Percentiles rank a stretch among this genome's conserved stretches.
phyloP scores from a whole-genome alignment of 1,140 invertebrate genomes.

The Lutraria rhynchaena region DNA sequence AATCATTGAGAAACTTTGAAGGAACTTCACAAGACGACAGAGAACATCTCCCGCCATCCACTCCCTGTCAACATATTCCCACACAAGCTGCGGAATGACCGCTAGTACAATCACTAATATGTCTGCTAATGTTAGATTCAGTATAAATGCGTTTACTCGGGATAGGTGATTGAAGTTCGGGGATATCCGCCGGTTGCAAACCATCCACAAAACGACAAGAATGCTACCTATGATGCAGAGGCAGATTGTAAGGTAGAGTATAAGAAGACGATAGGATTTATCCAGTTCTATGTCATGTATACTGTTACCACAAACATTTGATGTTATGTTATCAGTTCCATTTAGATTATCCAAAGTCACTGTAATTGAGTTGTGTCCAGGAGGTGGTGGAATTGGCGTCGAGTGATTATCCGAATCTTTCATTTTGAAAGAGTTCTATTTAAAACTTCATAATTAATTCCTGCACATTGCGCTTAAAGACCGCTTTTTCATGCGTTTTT shows the following conservation, averaged over 20 bases:
- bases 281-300: slow-evolving; percentile 72
- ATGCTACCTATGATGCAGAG: slow-evolving; percentile 72
- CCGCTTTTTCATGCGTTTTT: no score
- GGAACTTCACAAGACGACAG: slow-evolving; percentile 80
- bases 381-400: no score
- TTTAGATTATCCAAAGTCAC: no score
- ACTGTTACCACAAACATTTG: neutral
- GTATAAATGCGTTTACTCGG: slow-evolving; percentile 78
- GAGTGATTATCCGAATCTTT: no score
- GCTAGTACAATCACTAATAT: slow-evolving; percentile 79
- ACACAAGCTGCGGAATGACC: slow-evolving; percentile 78
- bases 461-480: no score
- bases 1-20: slow-evolving; percentile 82
- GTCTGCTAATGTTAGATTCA: slow-evolving; percentile 81
- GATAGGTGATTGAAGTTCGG: slow-evolving; percentile 68
- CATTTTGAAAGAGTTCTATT: no score
- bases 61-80: slow-evolving; percentile 79
- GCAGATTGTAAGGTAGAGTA: slow-evolving; percentile 69
- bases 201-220: slow-evolving; percentile 75
- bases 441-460: no score
- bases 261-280: slow-evolving; percentile 61
- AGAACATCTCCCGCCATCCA: slow-evolving; percentile 80
- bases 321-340: no score
- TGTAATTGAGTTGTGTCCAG: no score
- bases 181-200: slow-evolving; percentile 69